These are phyloP conservation scores for Ciconia boyciana DNA, from an alignment of 2,113 vertebrate genomes.

Conservation along the genomic window DNA sequence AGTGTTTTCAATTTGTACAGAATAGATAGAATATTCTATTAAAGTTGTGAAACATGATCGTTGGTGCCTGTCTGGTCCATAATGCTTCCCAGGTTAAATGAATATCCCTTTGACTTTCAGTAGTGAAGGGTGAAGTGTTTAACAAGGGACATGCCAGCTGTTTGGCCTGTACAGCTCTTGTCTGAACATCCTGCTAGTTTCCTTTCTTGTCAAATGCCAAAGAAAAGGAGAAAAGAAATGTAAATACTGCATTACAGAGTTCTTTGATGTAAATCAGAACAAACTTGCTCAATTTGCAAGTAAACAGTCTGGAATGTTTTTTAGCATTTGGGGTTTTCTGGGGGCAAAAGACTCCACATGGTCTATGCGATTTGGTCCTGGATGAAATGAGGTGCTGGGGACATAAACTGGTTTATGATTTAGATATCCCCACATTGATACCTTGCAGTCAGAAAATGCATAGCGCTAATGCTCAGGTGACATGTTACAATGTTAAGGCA, in stretches of 20 bases:
- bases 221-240: not conserved
- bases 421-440: fast-evolving
- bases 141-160: fast-evolving
- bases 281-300: not conserved
- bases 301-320: not conserved
- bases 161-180: not conserved
- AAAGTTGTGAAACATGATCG: slow-evolving; percentile 88
- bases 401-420: not conserved
- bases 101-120: fast-evolving
- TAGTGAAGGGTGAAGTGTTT: not conserved
- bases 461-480: not conserved
- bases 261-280: not conserved
- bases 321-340: not conserved
- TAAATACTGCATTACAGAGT: not conserved
- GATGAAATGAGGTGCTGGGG: not conserved
- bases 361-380: fast-evolving
- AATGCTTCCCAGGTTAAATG: not conserved
- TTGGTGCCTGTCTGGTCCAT: slow-evolving; percentile 41
- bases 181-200: not conserved
- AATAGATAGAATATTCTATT: slow-evolving; percentile 97
- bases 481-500: not conserved
- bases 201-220: not conserved
- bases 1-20: slow-evolving; percentile 96
- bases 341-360: not conserved
- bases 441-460: not conserved